Percentiles rank a stretch among this genome's conserved stretches.
Conservation (phyloP, 1,140 invertebrate genomes). For the Drosophila kikkawai region DNA sequence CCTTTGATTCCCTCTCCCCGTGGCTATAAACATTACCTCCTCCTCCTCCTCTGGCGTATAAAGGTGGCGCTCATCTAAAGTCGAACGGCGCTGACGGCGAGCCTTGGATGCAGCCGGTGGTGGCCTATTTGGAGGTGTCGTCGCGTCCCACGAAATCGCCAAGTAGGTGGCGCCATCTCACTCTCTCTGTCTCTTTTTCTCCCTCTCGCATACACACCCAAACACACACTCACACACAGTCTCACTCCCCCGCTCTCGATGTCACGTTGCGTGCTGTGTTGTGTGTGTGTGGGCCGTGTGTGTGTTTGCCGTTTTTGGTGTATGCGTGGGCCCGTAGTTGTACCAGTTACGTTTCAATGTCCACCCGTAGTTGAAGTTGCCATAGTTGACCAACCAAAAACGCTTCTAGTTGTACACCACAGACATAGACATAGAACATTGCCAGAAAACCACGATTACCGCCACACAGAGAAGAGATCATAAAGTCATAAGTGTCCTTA, state of each 20-base stretch:
- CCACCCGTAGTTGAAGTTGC: slow-evolving; percentile 70
- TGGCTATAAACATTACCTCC: slow-evolving; percentile 3
- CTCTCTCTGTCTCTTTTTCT: slow-evolving; percentile 26
- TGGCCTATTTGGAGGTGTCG: slow-evolving; percentile 83
- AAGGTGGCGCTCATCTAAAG: slow-evolving; percentile 62
- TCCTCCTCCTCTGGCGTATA: slow-evolving; percentile 8
- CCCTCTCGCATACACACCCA: slow-evolving; percentile 12
- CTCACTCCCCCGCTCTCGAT: slow-evolving; percentile 31
- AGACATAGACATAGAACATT: neutral
- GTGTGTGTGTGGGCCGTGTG: slow-evolving; percentile 40
- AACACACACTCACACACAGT: slow-evolving; percentile 21
- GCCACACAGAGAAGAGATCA: slow-evolving; percentile 18
- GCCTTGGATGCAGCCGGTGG: slow-evolving; percentile 82
- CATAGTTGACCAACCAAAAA: slow-evolving; percentile 71
- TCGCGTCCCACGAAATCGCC: slow-evolving; percentile 84
- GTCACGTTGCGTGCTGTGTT: slow-evolving; percentile 30
- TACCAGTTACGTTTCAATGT: slow-evolving; percentile 69
- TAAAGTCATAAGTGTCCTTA: too few relatives aligned
- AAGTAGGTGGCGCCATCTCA: slow-evolving; percentile 81
- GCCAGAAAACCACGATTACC: slow-evolving; percentile 4
- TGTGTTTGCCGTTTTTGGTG: slow-evolving; percentile 32
- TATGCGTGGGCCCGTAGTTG: slow-evolving; percentile 64
- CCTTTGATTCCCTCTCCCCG: neutral
- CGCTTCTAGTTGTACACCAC: slow-evolving; percentile 69
- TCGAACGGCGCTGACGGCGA: slow-evolving; percentile 58